These are phyloP conservation scores for Neoseiulus cucumeris DNA, from an alignment of 1,140 invertebrate genomes.

Conservation along the genomic window DNA sequence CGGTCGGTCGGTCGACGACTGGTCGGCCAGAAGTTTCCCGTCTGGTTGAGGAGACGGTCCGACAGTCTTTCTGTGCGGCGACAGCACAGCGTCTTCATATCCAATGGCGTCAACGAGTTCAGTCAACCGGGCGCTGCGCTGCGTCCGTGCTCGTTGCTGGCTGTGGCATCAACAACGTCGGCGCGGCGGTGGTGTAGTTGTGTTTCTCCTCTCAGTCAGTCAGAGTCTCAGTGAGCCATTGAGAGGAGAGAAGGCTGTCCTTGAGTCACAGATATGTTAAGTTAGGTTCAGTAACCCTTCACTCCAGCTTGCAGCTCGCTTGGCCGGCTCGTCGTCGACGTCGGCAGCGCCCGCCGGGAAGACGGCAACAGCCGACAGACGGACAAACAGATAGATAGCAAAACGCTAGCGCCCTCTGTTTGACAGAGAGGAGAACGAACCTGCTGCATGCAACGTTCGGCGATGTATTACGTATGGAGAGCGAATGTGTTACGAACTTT, in stretches of 20 bases:
- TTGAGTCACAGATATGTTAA: slow-evolving; percentile 10
- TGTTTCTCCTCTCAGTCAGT: neutral
- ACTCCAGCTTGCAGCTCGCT: neutral
- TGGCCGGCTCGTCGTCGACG: neutral
- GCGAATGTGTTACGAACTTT: too few species aligned
- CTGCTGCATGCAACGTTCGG: too few species aligned
- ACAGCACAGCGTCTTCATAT: too few species aligned
- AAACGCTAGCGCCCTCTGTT: too few species aligned
- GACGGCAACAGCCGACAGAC: neutral
- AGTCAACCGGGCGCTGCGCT: neutral
- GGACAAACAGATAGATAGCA: too few species aligned
- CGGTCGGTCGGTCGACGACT: too few species aligned
- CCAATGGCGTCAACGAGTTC: too few species aligned
- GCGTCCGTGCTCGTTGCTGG: neutral
- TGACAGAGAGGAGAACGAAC: too few species aligned
- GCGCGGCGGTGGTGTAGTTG: neutral
- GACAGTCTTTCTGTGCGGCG: too few species aligned
- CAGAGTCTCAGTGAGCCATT: neutral
- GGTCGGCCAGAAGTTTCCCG: too few species aligned
- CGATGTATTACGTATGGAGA: too few species aligned
- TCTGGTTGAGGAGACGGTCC: too few species aligned
- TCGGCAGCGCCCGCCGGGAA: neutral
- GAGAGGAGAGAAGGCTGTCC: neutral
- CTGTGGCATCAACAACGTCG: neutral
- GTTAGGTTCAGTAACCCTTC: slow-evolving; percentile 11